A percentile compares a stretch with the other conserved stretches of the same genome.
Evolutionary conservation across 2,113 vertebrate species (phyloP).

Genomic region (Rhea americana): DNA sequence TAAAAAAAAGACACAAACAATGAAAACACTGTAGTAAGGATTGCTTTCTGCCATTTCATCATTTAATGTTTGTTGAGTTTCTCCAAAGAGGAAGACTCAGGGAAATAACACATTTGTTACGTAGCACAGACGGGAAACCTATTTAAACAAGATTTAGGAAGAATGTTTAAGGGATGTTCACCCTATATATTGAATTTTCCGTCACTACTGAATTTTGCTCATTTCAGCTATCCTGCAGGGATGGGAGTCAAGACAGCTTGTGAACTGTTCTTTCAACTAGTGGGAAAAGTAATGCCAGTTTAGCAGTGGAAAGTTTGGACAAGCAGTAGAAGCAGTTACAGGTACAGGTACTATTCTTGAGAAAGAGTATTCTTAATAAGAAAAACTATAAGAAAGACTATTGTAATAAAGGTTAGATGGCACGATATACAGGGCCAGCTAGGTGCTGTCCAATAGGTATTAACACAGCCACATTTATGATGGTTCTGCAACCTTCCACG

Average conservation of each 20-base stretch:
- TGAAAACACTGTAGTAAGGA: neutral
- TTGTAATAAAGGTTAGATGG: neutral
- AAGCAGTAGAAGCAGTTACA: neutral
- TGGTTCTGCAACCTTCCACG: neutral
- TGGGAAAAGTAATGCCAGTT: neutral
- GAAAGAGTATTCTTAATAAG: neutral
- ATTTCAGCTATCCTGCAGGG: neutral
- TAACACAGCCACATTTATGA: neutral
- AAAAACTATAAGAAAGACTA: neutral
- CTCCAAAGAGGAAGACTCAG: neutral
- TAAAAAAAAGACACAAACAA: neutral
- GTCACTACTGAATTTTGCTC: neutral
- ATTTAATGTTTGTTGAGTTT: neutral
- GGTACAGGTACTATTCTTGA: neutral
- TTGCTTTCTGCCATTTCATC: conserved; percentile 10
- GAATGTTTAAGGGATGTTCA: neutral
- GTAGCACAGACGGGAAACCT: neutral
- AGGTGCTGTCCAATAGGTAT: neutral
- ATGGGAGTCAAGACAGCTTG: neutral
- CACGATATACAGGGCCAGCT: neutral
- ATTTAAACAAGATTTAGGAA: neutral
- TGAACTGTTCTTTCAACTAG: neutral
- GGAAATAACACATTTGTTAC: neutral
- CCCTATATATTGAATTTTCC: neutral
- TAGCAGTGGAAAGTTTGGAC: neutral